Evolutionary conservation across 2,113 vertebrate genomes (phyloP).

Genomic region (Xenopus tropicalis): UCB_Xtro_10.0 CM004448.2:32517001-32517500

Average conservation of each 20-base stretch:
- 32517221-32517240: slow-evolving; percentile 48
- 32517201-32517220: slow-evolving; percentile 28
- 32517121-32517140: background rate
- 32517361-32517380: slow-evolving; percentile 26
- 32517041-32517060: slow-evolving; percentile 18
- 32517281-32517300: slow-evolving; percentile 18
- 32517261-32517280: slow-evolving; percentile 29
- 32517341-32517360: slow-evolving; percentile 37
- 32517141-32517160: background rate
- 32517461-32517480: too few species aligned
- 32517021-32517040: slow-evolving; percentile 39
- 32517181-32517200: background rate
- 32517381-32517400: too few species aligned
- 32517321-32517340: slow-evolving; percentile 49
- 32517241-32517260: slow-evolving; percentile 46
- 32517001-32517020: slow-evolving; percentile 6
- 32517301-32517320: slow-evolving; percentile 38
- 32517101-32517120: background rate
- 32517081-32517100: background rate
- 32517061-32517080: background rate
- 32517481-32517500: too few species aligned
- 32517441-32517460: too few species aligned
- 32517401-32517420: too few species aligned
- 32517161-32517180: background rate
- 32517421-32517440: too few species aligned